These are phyloP conservation scores for Ailurus styani DNA, from an alignment of 2,113 vertebrate species.

Conservation along the genomic window DNA sequence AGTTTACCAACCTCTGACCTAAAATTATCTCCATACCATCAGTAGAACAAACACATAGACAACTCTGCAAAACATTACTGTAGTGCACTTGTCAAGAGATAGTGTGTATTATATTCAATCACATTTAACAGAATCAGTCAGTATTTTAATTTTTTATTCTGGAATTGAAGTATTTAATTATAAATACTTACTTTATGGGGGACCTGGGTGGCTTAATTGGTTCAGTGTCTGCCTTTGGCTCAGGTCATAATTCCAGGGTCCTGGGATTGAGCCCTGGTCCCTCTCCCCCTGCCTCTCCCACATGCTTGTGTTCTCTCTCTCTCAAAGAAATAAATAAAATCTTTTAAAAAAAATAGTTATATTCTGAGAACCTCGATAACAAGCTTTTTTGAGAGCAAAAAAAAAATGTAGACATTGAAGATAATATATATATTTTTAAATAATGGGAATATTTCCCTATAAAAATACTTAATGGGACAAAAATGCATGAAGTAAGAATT, in stretches of 20 bases:
- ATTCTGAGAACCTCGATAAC: background rate
- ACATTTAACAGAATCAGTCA: background rate
- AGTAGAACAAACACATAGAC: background rate
- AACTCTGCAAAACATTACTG: background rate
- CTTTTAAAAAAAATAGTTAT: background rate
- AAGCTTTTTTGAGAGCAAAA: background rate
- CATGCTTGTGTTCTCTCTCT: background rate
- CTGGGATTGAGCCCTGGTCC: background rate
- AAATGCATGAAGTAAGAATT: background rate
- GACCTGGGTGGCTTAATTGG: background rate
- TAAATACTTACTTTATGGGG: background rate
- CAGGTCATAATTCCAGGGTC: background rate
- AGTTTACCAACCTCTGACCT: background rate
- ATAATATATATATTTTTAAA: constrained; percentile 20
- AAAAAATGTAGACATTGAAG: background rate
- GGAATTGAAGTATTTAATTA: constrained; percentile 27
- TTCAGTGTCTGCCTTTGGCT: background rate
- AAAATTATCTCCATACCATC: background rate
- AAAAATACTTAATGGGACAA: background rate
- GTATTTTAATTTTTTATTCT: constrained; percentile 2
- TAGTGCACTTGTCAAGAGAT: background rate
- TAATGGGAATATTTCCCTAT: background rate
- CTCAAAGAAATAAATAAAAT: background rate
- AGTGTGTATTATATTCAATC: background rate
- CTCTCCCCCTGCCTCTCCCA: background rate